Percentiles rank a stretch among this genome's conserved stretches.
phyloP scores from a whole-genome alignment of 2,888 invertebrate species.

The Rhamnusium bicolor region DNA sequence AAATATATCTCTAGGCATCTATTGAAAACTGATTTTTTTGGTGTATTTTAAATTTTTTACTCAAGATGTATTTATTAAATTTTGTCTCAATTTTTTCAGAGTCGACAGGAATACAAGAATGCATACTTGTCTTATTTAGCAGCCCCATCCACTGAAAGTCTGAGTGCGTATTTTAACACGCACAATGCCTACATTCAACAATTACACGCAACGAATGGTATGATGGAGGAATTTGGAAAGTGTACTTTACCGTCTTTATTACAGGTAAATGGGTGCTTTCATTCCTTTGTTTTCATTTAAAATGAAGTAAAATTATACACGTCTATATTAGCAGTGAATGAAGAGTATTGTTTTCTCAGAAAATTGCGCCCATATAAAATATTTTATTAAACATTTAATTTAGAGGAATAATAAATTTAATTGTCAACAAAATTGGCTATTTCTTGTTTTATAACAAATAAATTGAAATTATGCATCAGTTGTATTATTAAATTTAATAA shows the following conservation, averaged over 20 bases:
- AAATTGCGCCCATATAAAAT: background rate
- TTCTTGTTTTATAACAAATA: too few relatives aligned
- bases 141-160: slow-evolving; percentile 79
- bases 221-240: slow-evolving; percentile 90
- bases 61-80: background rate
- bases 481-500: too few relatives aligned
- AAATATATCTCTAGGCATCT: too few relatives aligned
- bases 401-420: too few relatives aligned
- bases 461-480: too few relatives aligned
- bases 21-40: too few relatives aligned
- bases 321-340: background rate
- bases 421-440: too few relatives aligned
- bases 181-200: slow-evolving; percentile 96
- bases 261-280: slow-evolving; percentile 74
- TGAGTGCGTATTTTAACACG: slow-evolving; percentile 88
- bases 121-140: slow-evolving; percentile 87
- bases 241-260: slow-evolving; percentile 89
- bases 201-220: slow-evolving; percentile 92
- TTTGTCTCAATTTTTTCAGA: slow-evolving; percentile 74
- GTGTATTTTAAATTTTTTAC: background rate
- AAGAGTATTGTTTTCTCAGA: background rate
- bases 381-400: too few relatives aligned
- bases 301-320: background rate
- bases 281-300: background rate
- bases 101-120: slow-evolving; percentile 89